Evolutionary conservation across 1,140 invertebrate species (phyloP).

Genomic region (Rhagoletis pomonella): DNA sequence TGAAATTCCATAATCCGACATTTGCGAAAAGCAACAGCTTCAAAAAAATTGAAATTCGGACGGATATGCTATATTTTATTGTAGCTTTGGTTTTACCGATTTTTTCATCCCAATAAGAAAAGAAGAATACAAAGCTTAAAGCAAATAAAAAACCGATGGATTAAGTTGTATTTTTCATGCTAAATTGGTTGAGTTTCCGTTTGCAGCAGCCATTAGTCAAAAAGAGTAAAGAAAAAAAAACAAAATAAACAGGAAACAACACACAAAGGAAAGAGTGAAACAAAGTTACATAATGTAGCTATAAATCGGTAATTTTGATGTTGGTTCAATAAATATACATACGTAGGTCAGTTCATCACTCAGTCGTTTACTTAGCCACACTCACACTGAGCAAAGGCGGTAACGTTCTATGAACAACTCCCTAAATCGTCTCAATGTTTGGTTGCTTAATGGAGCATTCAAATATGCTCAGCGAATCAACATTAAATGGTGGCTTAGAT

Average conservation of each 20-base stretch:
- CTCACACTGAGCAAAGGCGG: no score
- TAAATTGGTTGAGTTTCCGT: background rate
- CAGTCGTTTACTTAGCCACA: background rate
- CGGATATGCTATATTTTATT: background rate
- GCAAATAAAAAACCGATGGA: background rate
- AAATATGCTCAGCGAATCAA: background rate
- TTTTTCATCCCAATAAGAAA: background rate
- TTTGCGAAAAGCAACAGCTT: background rate
- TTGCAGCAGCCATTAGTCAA: background rate
- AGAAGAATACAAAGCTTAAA: background rate
- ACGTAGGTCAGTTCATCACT: background rate
- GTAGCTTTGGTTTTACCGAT: background rate
- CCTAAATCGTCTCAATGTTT: background rate
- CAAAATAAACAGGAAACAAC: background rate
- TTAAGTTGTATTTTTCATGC: background rate
- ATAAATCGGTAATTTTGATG: background rate
- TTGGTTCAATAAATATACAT: background rate
- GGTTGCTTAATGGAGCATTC: background rate
- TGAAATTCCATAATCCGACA: conserved; percentile 12
- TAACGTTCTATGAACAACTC: no score
- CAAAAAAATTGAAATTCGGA: background rate
- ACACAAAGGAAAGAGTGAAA: background rate
- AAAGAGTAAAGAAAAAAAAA: no score
- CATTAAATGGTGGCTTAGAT: background rate
- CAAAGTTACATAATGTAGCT: background rate